Base-by-base conservation (phyloP, 2,113 vertebrate genomes). In the Otolemur garnettii region DNA sequence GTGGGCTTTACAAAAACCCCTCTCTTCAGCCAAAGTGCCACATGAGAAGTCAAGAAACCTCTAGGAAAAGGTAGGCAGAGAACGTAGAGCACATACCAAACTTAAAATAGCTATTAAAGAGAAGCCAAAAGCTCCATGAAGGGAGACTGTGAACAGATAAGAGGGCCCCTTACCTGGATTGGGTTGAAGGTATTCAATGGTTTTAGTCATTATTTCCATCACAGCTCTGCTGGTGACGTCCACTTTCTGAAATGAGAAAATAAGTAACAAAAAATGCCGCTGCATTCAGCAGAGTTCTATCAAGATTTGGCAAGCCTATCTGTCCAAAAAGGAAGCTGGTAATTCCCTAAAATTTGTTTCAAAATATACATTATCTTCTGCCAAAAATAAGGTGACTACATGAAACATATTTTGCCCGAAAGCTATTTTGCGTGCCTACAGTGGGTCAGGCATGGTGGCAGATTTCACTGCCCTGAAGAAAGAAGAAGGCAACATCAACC, bases 141-240 rank as follows among this genome's bases (percentile, higher is more conserved):
- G 80, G 38, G 33, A 80, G 9, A 33, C 3, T 28, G 22, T 53
- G 17, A 89, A 4, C 66, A 24, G 24, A 57, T 91, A 84, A 91
- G 53, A 75, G 15, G 17, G 42, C 75, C 45, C 17, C 71, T 98
- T 99, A 99, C 99, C 99, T 99, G 99, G 99, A 97, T 99, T 99
- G 18, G 99, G 99, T 98, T 99, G 99, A 98, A 99, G 99, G 97
- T 99, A 99, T 96, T 99, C 99, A 62, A 99, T 99, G 28, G 99
- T 99, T 98, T 99, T 99, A 82, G 99, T 99, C 98, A 99, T 99
- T 98, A 99, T 99, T 97, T 99, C 99, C 98, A 99, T 69, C 97
- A 99, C 99, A 13, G 99, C 99, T 96, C 99, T 99, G 98, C 99
- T 98, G 87, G 99, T 99, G 97, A 98, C 98, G 96, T 99, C 99